Evolutionary conservation across 2,797 vertebrate genomes (phyloP).

Genomic region (Sarcophilus harrisii): DNA sequence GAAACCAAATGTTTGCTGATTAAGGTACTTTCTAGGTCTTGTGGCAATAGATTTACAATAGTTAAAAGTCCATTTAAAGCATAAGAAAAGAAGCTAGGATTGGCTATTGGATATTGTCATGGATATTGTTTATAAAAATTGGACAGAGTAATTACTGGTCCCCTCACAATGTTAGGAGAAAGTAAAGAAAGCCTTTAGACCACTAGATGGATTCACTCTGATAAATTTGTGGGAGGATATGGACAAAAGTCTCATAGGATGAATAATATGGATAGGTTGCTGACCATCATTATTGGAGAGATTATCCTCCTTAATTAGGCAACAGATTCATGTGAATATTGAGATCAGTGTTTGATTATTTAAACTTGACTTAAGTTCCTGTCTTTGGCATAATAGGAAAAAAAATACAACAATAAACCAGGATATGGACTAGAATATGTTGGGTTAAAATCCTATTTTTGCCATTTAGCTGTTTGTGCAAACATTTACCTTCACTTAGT

Average conservation of each 20-base stretch:
- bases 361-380: background rate
- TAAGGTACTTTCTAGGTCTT: background rate
- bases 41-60: background rate
- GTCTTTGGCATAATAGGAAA: background rate
- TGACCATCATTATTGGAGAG: background rate
- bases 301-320: background rate
- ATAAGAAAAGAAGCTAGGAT: background rate
- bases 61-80: background rate
- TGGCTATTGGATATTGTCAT: background rate
- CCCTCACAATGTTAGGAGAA: background rate
- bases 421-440: background rate
- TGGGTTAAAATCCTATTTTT: background rate
- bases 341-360: background rate
- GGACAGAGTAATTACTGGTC: background rate
- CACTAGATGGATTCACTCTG: background rate
- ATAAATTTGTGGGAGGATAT: background rate
- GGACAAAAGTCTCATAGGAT: background rate
- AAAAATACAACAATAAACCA: background rate
- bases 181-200: background rate
- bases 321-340: background rate
- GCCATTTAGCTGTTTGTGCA: background rate
- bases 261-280: background rate
- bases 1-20: background rate
- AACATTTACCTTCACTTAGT: background rate
- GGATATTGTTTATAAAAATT: background rate